phyloP scores from a whole-genome alignment of 2,113 vertebrate genomes.

The Trematocara macrostoma region DNA sequence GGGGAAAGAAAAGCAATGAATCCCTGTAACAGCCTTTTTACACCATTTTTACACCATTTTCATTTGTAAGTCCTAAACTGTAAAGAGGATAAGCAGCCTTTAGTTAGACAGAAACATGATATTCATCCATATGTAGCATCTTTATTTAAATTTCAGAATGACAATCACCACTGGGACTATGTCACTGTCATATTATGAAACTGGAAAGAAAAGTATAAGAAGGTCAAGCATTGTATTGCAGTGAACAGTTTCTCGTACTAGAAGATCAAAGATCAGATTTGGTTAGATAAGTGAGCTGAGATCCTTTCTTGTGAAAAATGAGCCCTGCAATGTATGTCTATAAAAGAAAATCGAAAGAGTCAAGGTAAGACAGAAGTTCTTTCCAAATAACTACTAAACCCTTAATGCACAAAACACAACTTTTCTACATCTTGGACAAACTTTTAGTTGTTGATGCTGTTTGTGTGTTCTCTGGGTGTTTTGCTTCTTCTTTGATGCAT shows the following conservation, averaged over 20 bases:
- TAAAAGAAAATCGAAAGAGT: neutral
- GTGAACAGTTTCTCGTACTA: neutral
- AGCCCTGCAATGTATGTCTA: neutral
- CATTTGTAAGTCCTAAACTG: neutral
- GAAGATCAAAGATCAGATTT: neutral
- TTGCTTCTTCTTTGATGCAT: constrained; percentile 39
- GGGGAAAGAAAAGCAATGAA: neutral
- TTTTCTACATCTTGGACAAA: constrained; percentile 18
- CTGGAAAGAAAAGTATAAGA: neutral
- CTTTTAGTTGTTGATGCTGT: constrained; percentile 15
- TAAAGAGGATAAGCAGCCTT: neutral
- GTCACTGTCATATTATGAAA: neutral
- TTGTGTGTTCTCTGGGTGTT: constrained; percentile 29
- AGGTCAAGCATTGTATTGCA: neutral
- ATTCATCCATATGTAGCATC: neutral
- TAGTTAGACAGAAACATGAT: neutral
- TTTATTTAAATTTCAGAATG: neutral
- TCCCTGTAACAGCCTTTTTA: neutral
- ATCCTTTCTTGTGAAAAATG: neutral
- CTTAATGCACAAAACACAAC: neutral
- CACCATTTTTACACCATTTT: neutral
- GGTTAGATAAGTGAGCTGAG: neutral
- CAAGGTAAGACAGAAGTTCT: neutral
- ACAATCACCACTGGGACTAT: neutral
- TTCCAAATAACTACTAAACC: neutral